Conservation (phyloP, 2,797 vertebrate species). For the Falco novaeseelandiae region DNA sequence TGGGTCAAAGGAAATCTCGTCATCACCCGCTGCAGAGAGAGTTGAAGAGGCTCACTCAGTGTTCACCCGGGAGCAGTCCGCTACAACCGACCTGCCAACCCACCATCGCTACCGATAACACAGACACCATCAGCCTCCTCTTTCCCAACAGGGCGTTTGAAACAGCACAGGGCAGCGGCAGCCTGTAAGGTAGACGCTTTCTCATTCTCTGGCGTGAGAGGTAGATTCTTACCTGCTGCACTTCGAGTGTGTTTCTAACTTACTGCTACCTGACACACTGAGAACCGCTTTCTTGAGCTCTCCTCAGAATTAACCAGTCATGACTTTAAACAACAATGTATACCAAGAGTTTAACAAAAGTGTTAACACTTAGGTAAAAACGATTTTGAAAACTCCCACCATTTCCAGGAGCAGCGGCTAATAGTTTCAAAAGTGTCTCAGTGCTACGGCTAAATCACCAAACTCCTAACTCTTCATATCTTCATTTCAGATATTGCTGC, state of each 20-base stretch:
- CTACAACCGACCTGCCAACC: fast-evolving
- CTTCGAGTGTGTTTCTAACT: not conserved
- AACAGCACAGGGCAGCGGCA: not conserved
- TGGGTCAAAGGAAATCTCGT: constrained; percentile 96
- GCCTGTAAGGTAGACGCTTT: fast-evolving
- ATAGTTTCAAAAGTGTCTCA: not conserved
- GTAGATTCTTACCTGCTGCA: not conserved
- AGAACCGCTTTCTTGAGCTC: not conserved
- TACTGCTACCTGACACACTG: not conserved
- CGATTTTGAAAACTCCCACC: not conserved
- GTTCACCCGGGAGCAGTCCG: fast-evolving
- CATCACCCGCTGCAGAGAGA: constrained; percentile 86
- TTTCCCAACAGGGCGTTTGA: not conserved
- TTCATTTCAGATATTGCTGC: not conserved
- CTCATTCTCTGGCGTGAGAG: not conserved
- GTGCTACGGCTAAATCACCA: not conserved
- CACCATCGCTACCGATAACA: fast-evolving
- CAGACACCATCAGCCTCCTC: not conserved
- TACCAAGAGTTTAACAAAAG: not conserved
- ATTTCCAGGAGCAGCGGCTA: not conserved
- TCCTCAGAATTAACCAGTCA: not conserved
- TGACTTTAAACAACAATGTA: not conserved
- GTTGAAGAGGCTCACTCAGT: not conserved
- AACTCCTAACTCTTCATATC: not conserved
- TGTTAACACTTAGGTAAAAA: not conserved